Evolutionary conservation across 2,797 vertebrate species (phyloP).

Genomic region (Etheostoma nigrum): DNA sequence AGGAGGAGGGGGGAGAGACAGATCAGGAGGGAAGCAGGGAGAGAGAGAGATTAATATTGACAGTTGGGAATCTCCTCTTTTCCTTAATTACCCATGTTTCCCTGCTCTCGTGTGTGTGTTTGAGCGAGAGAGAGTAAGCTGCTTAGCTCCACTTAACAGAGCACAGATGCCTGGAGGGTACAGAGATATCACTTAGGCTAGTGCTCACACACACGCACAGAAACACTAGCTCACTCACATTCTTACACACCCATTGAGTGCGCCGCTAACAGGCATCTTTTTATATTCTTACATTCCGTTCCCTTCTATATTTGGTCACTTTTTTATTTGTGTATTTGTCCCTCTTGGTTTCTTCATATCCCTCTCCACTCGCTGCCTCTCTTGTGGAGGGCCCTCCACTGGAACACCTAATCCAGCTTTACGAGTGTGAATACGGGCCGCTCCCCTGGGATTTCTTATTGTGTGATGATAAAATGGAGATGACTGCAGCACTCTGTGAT

Average conservation of each 20-base stretch:
- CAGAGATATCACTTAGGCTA: slow-evolving; percentile 80
- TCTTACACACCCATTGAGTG: slow-evolving; percentile 36
- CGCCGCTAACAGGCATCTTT: slow-evolving; percentile 43
- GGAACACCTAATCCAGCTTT: slow-evolving; percentile 72
- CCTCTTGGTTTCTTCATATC: slow-evolving; percentile 15
- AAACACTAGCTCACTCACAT: slow-evolving; percentile 37
- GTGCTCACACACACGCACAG: slow-evolving; percentile 32
- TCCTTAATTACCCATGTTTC: slow-evolving; percentile 83
- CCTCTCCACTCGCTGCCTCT: slow-evolving; percentile 26
- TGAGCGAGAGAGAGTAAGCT: slow-evolving; percentile 76
- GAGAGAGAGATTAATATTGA: slow-evolving; percentile 79
- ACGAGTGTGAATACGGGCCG: slow-evolving; percentile 42
- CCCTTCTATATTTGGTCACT: slow-evolving; percentile 15
- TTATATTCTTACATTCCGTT: slow-evolving; percentile 39
- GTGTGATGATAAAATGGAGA: slow-evolving; percentile 78
- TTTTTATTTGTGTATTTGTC: slow-evolving; percentile 43
- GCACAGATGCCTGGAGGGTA: slow-evolving; percentile 81
- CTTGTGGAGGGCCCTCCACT: slow-evolving; percentile 62
- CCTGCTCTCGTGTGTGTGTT: slow-evolving; percentile 71
- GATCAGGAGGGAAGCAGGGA: slow-evolving; percentile 45
- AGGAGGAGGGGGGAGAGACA: slow-evolving; percentile 32
- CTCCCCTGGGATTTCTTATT: slow-evolving; percentile 72
- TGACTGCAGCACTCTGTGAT: slow-evolving; percentile 71
- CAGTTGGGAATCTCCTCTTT: slow-evolving; percentile 81
- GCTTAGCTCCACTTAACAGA: slow-evolving; percentile 82